Percentiles rank a stretch among this genome's conserved stretches.
Evolutionary conservation across 2,113 vertebrate genomes (phyloP).

Genomic region (Podocnemis expansa): DNA sequence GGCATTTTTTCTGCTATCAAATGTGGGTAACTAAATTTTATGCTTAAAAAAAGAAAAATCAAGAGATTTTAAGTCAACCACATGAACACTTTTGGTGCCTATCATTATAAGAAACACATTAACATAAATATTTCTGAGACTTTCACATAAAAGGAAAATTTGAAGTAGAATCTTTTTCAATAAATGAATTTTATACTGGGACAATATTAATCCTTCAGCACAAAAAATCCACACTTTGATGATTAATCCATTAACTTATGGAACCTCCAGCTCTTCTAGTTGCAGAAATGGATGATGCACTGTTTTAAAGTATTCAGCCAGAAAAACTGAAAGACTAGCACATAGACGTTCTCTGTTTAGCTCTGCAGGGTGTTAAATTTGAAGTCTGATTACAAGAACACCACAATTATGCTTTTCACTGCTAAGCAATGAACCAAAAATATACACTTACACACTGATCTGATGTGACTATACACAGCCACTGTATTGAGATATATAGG

Average conservation of each 20-base stretch:
- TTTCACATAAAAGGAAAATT: not conserved
- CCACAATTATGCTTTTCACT: not conserved
- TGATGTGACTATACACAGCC: not conserved
- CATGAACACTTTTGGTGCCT: not conserved
- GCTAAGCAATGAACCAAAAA: not conserved
- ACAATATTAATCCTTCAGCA: fast-evolving
- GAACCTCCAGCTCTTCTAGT: not conserved
- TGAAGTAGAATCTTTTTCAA: not conserved
- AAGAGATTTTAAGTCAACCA: not conserved
- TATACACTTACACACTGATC: not conserved
- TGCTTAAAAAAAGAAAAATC: not conserved
- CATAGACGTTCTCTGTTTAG: not conserved
- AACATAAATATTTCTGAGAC: not conserved
- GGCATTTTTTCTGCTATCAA: not conserved
- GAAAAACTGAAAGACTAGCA: not conserved
- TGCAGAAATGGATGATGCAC: not conserved
- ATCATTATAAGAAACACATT: not conserved
- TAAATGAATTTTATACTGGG: not conserved
- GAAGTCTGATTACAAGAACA: not conserved
- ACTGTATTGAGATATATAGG: not conserved
- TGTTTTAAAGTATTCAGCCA: not conserved
- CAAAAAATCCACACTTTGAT: not conserved
- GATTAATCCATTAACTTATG: not conserved
- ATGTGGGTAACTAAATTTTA: not conserved
- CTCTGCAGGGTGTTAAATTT: not conserved